These are phyloP conservation scores for Micoletzkya japonica DNA, from an alignment of 2,888 invertebrate species.

Conservation along the genomic window DNA sequence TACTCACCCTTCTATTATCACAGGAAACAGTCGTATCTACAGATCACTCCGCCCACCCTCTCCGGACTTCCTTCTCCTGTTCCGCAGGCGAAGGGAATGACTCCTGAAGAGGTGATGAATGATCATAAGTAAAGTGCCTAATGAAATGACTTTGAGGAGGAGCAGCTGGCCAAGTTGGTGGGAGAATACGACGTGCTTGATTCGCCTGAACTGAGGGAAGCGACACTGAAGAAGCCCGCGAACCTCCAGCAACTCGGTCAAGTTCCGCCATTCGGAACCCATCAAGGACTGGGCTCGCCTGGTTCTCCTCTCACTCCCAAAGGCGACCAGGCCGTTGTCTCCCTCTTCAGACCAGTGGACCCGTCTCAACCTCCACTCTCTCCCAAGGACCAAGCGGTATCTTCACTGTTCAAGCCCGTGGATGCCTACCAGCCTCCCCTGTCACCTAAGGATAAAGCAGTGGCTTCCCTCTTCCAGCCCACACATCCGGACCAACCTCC, in stretches of 20 bases:
- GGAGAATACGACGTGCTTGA: conserved; percentile 19
- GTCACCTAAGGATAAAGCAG: not conserved
- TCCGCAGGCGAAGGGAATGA: not conserved
- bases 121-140: not conserved
- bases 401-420: no score
- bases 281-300: no score
- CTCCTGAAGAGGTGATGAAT: conserved; percentile 6
- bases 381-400: no score
- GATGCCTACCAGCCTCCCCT: not conserved
- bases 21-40: not conserved
- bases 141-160: conserved; percentile 6
- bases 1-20: not conserved
- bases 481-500: not conserved
- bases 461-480: no score
- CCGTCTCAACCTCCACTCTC: no score
- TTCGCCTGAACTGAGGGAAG: not conserved
- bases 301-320: no score
- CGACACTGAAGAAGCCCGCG: conserved; percentile 11
- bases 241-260: no score
- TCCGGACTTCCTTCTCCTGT: conserved; percentile 11
- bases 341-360: no score
- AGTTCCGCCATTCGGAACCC: no score
- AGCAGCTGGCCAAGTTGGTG: conserved; percentile 13
- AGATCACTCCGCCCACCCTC: conserved; percentile 21
- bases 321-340: no score